phyloP scores from a whole-genome alignment of 2,888 invertebrate species.

The Archips xylosteana region DNA sequence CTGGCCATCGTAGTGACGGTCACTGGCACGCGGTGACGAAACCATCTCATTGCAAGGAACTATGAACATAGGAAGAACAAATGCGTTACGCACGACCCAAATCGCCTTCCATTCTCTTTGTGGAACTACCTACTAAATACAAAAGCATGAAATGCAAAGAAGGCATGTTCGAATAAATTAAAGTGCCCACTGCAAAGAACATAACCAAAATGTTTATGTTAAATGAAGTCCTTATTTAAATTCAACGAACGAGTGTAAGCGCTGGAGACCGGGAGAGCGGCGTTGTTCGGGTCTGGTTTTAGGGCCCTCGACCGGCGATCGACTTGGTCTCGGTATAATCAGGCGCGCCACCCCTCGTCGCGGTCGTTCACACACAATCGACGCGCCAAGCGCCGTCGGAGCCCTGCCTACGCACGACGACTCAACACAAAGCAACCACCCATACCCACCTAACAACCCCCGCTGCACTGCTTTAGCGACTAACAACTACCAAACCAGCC shows the following conservation, averaged over 20 bases:
- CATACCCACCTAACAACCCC: slow-evolving; percentile 60
- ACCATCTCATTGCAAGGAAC: slow-evolving; percentile 53
- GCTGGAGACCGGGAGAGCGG: slow-evolving; percentile 50
- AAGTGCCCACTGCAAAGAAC: slow-evolving; percentile 47
- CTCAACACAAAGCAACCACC: slow-evolving; percentile 77
- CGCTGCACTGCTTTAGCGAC: slow-evolving; percentile 61
- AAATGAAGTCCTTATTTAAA: slow-evolving; percentile 68
- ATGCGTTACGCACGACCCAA: slow-evolving; percentile 49
- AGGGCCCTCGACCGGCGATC: slow-evolving; percentile 77
- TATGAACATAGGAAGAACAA: slow-evolving; percentile 52
- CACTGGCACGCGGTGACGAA: slow-evolving; percentile 50
- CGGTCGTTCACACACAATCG: slow-evolving; percentile 84
- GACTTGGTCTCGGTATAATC: slow-evolving; percentile 79
- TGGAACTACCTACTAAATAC: slow-evolving; percentile 42
- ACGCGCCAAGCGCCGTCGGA: slow-evolving; percentile 70
- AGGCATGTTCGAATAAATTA: slow-evolving; percentile 53
- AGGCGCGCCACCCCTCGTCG: slow-evolving; percentile 76
- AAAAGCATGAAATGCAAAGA: slow-evolving; percentile 41
- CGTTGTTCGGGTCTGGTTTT: slow-evolving; percentile 63
- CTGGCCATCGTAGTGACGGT: slow-evolving; percentile 35
- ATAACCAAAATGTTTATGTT: slow-evolving; percentile 61
- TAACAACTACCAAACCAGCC: slow-evolving; percentile 41
- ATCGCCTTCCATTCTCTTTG: slow-evolving; percentile 46
- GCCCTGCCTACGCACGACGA: slow-evolving; percentile 79
- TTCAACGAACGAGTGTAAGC: slow-evolving; percentile 64